Evolutionary conservation across 1,140 invertebrate genomes (phyloP), one percentile per base, ranked within the genome.

Genomic region (Brachionus sp.): DNA sequence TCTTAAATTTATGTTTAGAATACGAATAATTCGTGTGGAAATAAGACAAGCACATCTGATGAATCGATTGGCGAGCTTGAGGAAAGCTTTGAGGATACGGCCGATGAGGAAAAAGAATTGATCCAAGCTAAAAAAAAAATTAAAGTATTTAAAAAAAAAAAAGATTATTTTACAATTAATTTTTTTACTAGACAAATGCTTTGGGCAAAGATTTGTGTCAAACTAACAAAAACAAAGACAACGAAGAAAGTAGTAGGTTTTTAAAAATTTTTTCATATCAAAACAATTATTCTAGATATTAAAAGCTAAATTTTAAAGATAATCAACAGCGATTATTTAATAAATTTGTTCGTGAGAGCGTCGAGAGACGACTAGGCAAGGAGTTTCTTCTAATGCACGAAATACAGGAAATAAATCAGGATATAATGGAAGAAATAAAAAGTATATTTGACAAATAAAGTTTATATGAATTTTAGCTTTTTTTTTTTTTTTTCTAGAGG

Each of bases 371-470:
- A 23, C 19, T 75, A 12, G 70, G 70, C 16, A 75, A 75, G 44
- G 70, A 75, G 33, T 75, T 75, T 50, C 44, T 75, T 19, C 23
- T 75, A 5, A 25, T 75, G 23, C 70, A 75, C 16, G 70, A 75
- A 46, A 75, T 75, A 75, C 70, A 75, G 44, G 70, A 75, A 46
- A 75, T 75, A 46, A 75, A 75, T n/a, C 70, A 75, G 39, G 70
- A 75, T 0, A 75, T 75, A 46, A 75, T 75, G 70, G 70, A 50
- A 75, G 70, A 75, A 3, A 75, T 75, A 75, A 75, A 75, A 75
- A 75, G 70, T 75, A 75, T 6, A 39, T 1, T 0, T 25, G n/a
- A n/a, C n/a, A n/a, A 19, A 39, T 1, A 0, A 75, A 46, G n/a
- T 2, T 73, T 44, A 19, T 23, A 23, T 10, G 25, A 35, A 75